Conservation (phyloP, 2,888 invertebrate genomes). For the Uloborus plumipes region DNA sequence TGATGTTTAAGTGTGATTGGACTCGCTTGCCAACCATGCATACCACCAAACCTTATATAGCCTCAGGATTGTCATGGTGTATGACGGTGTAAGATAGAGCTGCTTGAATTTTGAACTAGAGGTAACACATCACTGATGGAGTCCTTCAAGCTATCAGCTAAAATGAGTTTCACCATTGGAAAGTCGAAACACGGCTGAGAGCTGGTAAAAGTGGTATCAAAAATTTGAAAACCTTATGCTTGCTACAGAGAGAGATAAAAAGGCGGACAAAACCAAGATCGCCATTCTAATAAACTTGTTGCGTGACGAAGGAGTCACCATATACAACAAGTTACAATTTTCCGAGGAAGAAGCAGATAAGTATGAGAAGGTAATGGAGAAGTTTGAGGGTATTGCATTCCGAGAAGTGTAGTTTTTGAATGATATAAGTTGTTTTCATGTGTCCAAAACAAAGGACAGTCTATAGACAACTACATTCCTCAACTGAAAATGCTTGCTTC, state of each 20-base stretch:
- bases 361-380: neutral
- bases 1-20: no score
- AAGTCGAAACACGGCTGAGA: constrained; percentile 5
- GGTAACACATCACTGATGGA: neutral
- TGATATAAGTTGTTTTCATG: constrained; percentile 15
- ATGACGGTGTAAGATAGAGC: no score
- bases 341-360: neutral
- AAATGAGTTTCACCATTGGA: neutral
- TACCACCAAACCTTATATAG: no score
- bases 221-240: neutral
- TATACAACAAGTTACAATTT: neutral
- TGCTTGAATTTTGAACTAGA: no score
- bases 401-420: constrained; percentile 1
- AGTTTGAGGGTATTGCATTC: neutral
- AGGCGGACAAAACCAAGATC: neutral
- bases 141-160: neutral
- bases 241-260: constrained; percentile 1
- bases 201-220: constrained; percentile 2
- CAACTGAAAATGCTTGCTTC: constrained; percentile 11
- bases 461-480: neutral
- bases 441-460: neutral
- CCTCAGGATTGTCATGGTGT: no score
- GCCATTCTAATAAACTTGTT: constrained; percentile 5
- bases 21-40: no score
- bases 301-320: neutral